These are phyloP conservation scores for Pocillopora verrucosa DNA, from an alignment of 64 coral and sea anemone species.

Conservation along the genomic window DNA sequence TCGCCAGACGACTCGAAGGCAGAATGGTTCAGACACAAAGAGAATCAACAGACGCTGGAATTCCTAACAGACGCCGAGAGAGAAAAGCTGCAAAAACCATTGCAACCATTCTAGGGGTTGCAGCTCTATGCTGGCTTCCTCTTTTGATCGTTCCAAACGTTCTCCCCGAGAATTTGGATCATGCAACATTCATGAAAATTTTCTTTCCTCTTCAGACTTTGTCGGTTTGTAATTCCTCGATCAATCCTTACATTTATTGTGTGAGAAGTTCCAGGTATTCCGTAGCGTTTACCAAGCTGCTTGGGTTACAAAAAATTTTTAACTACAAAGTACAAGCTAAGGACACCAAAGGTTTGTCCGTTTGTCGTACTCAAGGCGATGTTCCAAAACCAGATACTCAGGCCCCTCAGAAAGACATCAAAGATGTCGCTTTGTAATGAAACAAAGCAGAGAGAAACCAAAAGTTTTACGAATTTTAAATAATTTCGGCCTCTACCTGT, in stretches of 20 bases:
- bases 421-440: neutral
- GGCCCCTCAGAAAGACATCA: neutral
- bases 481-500: no score
- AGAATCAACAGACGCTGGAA: neutral
- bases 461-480: no score
- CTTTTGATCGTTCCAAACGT: constrained; percentile 2
- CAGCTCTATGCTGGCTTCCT: neutral
- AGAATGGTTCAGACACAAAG: neutral
- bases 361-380: neutral
- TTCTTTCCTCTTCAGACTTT: neutral
- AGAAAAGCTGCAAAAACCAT: constrained; percentile 44
- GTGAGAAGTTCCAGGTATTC: constrained; percentile 29
- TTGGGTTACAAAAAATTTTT: neutral
- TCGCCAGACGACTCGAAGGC: constrained; percentile 2
- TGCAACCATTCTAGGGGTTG: constrained; percentile 24
- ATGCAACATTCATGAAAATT: neutral
- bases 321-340: neutral
- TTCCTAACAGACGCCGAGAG: neutral
- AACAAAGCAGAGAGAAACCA: neutral
- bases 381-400: neutral
- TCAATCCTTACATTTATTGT: constrained; percentile 40
- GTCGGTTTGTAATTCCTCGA: constrained; percentile 37
- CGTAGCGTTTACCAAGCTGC: neutral
- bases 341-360: no score
- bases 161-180: neutral